A percentile compares a stretch with the other conserved stretches of the same genome.
Conservation (phyloP, 2,888 invertebrate genomes). For the Dromius quadrimaculatus region DNA sequence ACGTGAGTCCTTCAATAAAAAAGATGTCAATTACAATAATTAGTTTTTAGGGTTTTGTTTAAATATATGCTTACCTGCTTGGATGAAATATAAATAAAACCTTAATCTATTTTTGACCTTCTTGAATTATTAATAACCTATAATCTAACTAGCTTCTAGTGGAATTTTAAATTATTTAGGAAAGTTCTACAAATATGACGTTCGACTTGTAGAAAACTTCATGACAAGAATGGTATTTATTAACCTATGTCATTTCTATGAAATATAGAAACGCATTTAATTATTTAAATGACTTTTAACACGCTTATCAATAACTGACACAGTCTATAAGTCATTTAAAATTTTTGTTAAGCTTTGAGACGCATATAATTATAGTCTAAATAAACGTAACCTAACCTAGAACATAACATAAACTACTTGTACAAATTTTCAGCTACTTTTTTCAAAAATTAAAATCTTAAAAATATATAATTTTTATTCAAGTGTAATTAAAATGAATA, state of each 20-base stretch:
- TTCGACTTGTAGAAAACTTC: slow-evolving; percentile 15
- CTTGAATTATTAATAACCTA: slow-evolving; percentile 45
- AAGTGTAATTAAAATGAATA: slow-evolving; percentile 29
- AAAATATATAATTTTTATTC: too few relatives aligned
- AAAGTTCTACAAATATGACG: slow-evolving; percentile 24
- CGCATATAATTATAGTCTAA: too few relatives aligned
- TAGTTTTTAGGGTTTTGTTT: not conserved
- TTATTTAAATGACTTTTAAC: too few relatives aligned
- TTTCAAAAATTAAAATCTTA: too few relatives aligned
- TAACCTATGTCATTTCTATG: not conserved
- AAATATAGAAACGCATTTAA: too few relatives aligned
- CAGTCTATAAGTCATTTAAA: too few relatives aligned
- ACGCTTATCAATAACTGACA: too few relatives aligned
- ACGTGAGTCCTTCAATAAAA: not conserved
- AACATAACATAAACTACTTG: too few relatives aligned
- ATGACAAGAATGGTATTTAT: not conserved
- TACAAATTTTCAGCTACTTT: too few relatives aligned
- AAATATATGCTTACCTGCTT: slow-evolving; percentile 25
- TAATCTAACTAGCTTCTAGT: slow-evolving; percentile 10
- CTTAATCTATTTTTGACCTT: slow-evolving; percentile 44
- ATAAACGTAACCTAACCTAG: too few relatives aligned
- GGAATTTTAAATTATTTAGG: slow-evolving; percentile 3
- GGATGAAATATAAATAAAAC: not conserved
- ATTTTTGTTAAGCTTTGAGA: too few relatives aligned
- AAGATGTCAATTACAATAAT: too few relatives aligned